A percentile compares a stretch with the other conserved stretches of the same genome.
Conservation (phyloP, 2,888 invertebrate genomes). For the Cacoxenus indagator region DNA sequence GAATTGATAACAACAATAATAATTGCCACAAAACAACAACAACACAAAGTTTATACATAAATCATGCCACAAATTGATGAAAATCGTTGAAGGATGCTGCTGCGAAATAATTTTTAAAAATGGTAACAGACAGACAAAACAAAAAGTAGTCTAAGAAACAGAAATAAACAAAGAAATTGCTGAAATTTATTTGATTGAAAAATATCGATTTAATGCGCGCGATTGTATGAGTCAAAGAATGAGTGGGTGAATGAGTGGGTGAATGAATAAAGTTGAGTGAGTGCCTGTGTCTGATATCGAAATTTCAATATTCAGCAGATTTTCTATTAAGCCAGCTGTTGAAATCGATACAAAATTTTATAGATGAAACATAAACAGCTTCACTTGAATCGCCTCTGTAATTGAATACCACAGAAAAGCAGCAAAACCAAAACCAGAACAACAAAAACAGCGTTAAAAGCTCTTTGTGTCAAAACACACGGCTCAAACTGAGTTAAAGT, state of each 20-base stretch:
- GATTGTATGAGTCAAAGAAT: not conserved
- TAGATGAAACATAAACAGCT: not conserved
- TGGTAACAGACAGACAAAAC: not conserved
- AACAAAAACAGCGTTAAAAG: no score
- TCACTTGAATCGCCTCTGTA: not conserved
- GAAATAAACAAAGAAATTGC: not conserved
- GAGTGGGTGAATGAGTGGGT: not conserved
- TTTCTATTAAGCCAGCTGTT: not conserved
- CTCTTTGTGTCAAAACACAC: no score
- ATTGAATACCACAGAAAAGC: not conserved
- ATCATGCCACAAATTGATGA: constrained; percentile 16
- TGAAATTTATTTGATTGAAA: constrained; percentile 19
- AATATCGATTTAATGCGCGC: constrained; percentile 10
- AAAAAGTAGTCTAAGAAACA: no score
- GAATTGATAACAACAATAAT: not conserved
- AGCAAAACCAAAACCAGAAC: no score
- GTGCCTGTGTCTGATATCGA: not conserved
- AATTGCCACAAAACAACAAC: not conserved
- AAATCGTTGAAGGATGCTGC: not conserved
- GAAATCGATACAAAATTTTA: not conserved
- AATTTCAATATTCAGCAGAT: not conserved
- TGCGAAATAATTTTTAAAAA: not conserved
- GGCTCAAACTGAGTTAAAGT: no score
- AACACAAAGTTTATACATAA: not conserved
- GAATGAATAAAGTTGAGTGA: not conserved